phyloP scores from a whole-genome alignment of 1,140 invertebrate species.

The Paraescarpia echinospica region DNA sequence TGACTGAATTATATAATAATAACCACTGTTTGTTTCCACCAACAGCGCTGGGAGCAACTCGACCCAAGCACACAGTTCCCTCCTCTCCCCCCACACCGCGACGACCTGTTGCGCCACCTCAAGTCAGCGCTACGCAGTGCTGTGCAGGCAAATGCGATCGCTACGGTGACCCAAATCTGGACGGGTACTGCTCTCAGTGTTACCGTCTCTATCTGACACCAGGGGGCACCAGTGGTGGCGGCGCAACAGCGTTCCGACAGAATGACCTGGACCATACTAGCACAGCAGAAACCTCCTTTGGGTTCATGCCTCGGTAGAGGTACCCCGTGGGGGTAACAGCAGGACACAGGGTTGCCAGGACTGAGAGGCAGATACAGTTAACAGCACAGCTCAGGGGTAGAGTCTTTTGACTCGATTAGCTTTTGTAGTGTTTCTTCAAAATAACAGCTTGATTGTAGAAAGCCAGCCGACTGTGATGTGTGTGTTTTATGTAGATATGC shows the following conservation, averaged over 20 bases:
- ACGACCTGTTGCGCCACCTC: background rate
- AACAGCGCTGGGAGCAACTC: background rate
- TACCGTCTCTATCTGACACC: background rate
- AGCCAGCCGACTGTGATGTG: too few species aligned
- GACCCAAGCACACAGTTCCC: background rate
- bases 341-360: background rate
- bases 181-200: conserved; percentile 16
- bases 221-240: background rate
- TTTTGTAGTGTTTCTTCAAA: background rate
- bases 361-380: background rate
- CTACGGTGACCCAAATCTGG: conserved; percentile 21
- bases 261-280: background rate
- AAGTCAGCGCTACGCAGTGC: background rate
- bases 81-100: background rate
- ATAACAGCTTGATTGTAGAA: background rate
- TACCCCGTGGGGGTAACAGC: background rate
- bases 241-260: background rate
- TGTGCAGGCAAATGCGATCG: background rate
- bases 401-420: background rate
- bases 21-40: background rate
- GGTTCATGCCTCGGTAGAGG: background rate
- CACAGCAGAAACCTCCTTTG: background rate
- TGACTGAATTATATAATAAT: background rate
- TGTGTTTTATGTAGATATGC: background rate
- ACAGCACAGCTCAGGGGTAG: background rate